Evolutionary conservation across 2,797 vertebrate species (phyloP).

Genomic region (Lagorchestes hirsutus): DNA sequence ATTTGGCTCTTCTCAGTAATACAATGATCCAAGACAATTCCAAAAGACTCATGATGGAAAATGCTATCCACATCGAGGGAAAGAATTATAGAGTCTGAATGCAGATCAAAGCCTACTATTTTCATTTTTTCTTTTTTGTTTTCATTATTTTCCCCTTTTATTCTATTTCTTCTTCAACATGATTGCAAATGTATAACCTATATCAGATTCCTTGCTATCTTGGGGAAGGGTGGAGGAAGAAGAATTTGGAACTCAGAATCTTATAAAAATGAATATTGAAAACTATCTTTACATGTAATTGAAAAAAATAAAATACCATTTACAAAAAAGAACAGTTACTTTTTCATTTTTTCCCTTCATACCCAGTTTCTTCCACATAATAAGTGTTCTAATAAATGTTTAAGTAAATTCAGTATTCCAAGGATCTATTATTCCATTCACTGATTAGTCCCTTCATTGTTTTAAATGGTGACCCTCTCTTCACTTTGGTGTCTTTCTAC

Average conservation of each 20-base stretch:
- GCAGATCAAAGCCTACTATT: not conserved
- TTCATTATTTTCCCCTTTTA: not conserved
- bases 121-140: not conserved
- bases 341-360: not conserved
- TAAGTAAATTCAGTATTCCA: not conserved
- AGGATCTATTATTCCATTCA: not conserved
- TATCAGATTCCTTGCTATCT: too few relatives aligned
- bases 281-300: too few relatives aligned
- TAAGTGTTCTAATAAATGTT: not conserved
- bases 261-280: too few relatives aligned
- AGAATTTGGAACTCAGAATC: too few relatives aligned
- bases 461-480: not conserved
- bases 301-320: too few relatives aligned
- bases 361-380: not conserved
- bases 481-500: not conserved
- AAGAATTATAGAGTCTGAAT: not conserved
- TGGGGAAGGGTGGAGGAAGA: too few relatives aligned
- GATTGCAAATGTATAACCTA: not conserved
- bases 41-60: too few relatives aligned
- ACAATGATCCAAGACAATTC: too few relatives aligned
- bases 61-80: not conserved
- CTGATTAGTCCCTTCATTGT: not conserved
- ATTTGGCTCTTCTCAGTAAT: too few relatives aligned
- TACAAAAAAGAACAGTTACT: too few relatives aligned
- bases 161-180: not conserved